phyloP scores from a whole-genome alignment of 1,140 invertebrate genomes.

The Pachypeltis micranthus region DNA sequence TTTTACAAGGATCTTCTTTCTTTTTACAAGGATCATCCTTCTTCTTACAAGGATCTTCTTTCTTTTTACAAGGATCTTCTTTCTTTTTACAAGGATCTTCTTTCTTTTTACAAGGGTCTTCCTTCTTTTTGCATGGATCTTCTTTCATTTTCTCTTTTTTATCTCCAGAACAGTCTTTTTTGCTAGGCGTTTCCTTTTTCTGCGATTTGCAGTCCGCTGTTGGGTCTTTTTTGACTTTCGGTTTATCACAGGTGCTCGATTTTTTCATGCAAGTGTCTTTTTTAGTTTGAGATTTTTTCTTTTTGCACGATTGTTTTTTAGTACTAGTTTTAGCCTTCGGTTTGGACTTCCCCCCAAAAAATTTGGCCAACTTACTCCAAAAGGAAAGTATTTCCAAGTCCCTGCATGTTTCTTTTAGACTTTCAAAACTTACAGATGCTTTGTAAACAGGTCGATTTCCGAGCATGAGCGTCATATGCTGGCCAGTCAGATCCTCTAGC shows the following conservation, averaged over 20 bases:
- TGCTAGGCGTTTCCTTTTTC: slow-evolving; percentile 1
- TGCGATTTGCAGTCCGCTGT: not conserved
- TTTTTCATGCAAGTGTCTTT: not conserved
- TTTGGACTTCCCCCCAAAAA: not conserved
- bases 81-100: slow-evolving; percentile 13
- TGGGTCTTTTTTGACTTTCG: not conserved
- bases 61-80: slow-evolving; percentile 6
- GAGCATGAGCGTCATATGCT: too few relatives aligned
- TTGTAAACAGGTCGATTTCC: too few relatives aligned
- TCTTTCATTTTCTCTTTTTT: slow-evolving; percentile 14
- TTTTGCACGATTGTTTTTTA: slow-evolving; percentile 3
- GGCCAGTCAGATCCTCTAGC: too few relatives aligned
- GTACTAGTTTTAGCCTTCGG: too few relatives aligned
- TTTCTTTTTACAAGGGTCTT: slow-evolving; percentile 8
- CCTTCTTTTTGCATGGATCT: slow-evolving; percentile 18
- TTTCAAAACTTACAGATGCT: too few relatives aligned
- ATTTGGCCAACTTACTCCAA: not conserved
- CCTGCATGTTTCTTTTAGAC: too few relatives aligned
- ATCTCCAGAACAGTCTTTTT: slow-evolving; percentile 2
- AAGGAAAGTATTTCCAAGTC: not conserved
- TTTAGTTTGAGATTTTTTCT: not conserved
- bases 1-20: slow-evolving; percentile 12
- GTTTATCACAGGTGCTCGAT: not conserved
- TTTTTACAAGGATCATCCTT: slow-evolving; percentile 11
- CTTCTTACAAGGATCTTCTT: slow-evolving; percentile 2